Evolutionary conservation across 2,113 vertebrate species (phyloP), one percentile per base, ranked within the genome.

Genomic region (Cyrtonyx montezumae): DNA sequence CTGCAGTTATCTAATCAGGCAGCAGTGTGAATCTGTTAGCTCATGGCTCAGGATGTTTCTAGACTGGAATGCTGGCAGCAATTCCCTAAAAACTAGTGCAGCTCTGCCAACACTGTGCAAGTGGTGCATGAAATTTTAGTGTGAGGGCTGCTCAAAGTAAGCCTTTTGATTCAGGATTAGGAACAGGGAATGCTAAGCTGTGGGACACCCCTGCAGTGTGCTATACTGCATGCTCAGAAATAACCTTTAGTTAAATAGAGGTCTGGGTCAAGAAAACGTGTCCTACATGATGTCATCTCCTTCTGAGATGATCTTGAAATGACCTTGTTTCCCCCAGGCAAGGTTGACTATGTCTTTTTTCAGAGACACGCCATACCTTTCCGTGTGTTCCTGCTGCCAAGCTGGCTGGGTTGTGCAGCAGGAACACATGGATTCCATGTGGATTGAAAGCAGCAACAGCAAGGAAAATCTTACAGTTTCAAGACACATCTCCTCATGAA

Each of bases 61-160:
- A 65, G 59, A 75, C 75, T 53, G 79, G 75, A 85, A 93, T 87
- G 75, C 76, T 94, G 94, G 91, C 95, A 90, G 28, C 14, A 3
- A 21, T 78, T 94, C 25, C 53, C 53, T 83, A 59, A 93, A 92
- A 95, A 48, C 65, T 81, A 89, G 61, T 67, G 76, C 69, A 90
- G 10, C 23, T 91, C 66, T 88, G 95, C 95, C 95, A 96, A 37
- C 0, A 2, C 87, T 56, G 40, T 85, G 66, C 73, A 96, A 96
- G 90, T 80, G 56, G 71, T 96, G 95, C 95, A 91, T 94, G 91
- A 90, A 95, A 94, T 96, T 90, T 85, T 80, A 80, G 91, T 77
- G 80, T 75, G 65, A 95, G 69, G 58, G 53, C 36, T 79, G 61
- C 91, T 95, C 83, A 91, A 90, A 95, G 82, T 37, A 68, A 88